Evolutionary conservation across 1,140 invertebrate species (phyloP), one percentile per base, ranked within the genome.

Genomic region (Lycorma delicatula): DNA sequence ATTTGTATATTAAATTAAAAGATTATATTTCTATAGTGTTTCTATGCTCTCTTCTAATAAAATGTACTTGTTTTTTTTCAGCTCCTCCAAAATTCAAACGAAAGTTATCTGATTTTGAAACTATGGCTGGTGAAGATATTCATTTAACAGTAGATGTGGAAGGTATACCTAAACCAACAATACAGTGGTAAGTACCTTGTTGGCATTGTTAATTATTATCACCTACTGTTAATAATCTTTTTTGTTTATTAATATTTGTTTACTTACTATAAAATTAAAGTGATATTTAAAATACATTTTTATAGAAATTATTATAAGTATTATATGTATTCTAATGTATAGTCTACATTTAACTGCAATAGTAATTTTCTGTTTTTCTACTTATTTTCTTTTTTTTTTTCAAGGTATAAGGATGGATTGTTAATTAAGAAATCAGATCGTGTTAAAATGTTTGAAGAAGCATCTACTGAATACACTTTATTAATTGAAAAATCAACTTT

Each of bases 41-140:
- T n/a, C n/a, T n/a, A n/a, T n/a, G n/a, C n/a, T n/a, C n/a, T n/a
- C n/a, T n/a, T n/a, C n/a, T n/a, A n/a, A n/a, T n/a, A n/a, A n/a
- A n/a, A n/a, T n/a, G n/a, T n/a, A n/a, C n/a, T n/a, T n/a, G n/a
- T n/a, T n/a, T n/a, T n/a, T n/a, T 68, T 67, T 53, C 55, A 71
- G 82, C 81, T 41, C 83, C 90, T 11, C 92, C 92, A 0, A 89
- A 86, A 69, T 85, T 95, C 25, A 86, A 79, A 46, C 87, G 82
- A 64, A 88, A 91, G 68, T 38, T 68, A 29, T 77, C 82, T 27
- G 87, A 93, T 65, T 77, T 84, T 50, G 79, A 79, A 0, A 84
- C 83, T 41, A 80, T 83, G 70, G 81, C 82, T 12, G 83, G 83
- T 2, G 76, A 84, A 52, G 79, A 78, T 1, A 73, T 89, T 6